Percentiles rank a stretch among this genome's conserved stretches.
phyloP scores from a whole-genome alignment of 2,888 invertebrate genomes.

The Hirudinaria manillensis region DNA sequence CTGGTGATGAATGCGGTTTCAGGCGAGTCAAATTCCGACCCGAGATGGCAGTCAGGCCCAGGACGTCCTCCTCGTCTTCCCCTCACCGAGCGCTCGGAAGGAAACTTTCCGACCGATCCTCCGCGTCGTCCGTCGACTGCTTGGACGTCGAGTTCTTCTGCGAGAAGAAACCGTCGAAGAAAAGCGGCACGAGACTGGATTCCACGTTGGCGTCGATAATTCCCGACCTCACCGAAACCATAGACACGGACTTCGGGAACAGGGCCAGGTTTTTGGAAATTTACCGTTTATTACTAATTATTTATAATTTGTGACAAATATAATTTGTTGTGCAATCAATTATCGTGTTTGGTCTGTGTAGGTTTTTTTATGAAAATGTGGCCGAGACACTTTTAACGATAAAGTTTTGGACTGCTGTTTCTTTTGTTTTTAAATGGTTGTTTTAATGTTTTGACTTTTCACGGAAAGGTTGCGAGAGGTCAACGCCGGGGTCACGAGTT shows the following conservation, averaged over 20 bases:
- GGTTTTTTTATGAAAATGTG: neutral
- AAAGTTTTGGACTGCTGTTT: neutral
- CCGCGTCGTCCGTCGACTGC: neutral
- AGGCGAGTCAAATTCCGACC: conserved; percentile 21
- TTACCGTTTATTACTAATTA: neutral
- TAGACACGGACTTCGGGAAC: conserved; percentile 47
- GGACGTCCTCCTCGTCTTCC: conserved; percentile 4
- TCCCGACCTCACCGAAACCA: conserved; percentile 47
- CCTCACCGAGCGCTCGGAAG: neutral
- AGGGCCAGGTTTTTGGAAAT: conserved; percentile 2
- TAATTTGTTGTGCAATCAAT: neutral
- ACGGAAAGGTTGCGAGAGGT: neutral
- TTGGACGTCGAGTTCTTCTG: conserved; percentile 1
- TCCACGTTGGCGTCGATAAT: conserved; percentile 35
- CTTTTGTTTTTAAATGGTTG: neutral
- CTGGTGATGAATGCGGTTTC: neutral
- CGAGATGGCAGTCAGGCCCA: neutral
- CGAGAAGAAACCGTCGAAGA: conserved; percentile 28
- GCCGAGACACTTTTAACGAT: neutral
- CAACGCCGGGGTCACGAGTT: conserved; percentile 21
- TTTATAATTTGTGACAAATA: too few relatives aligned
- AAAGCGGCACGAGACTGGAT: conserved; percentile 36
- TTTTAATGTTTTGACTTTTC: neutral
- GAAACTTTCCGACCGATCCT: neutral
- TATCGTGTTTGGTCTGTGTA: neutral